Conservation (phyloP, 2,797 vertebrate species). For the Pelobates cultripes region DNA sequence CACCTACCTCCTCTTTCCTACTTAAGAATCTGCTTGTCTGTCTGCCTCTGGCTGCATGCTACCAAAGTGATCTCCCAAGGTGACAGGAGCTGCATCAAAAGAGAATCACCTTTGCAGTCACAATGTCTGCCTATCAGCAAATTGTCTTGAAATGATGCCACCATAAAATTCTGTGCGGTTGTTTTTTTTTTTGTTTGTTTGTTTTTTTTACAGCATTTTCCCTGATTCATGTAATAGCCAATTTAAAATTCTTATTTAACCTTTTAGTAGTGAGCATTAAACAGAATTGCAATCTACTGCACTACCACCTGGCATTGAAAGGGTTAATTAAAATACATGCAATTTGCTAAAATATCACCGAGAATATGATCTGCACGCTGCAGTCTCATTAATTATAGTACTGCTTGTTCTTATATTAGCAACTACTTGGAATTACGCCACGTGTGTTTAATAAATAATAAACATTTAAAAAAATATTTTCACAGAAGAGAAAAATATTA, state of each 20-base stretch:
- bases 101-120: conserved; percentile 38
- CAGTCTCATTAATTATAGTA: background rate
- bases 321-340: background rate
- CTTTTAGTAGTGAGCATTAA: background rate
- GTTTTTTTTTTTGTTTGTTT: background rate
- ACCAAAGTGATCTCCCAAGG: conserved; percentile 28
- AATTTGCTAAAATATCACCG: background rate
- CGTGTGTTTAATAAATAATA: background rate
- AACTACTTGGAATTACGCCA: background rate
- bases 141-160: conserved; percentile 33
- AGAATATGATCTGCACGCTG: background rate
- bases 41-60: background rate
- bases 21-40: background rate
- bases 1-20: background rate
- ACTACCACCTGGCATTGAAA: background rate
- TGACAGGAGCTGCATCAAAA: conserved; percentile 34
- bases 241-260: background rate
- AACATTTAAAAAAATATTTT: background rate
- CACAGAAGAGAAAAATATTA: no score
- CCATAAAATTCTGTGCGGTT: background rate
- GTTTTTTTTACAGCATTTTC: background rate
- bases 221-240: background rate
- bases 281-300: background rate
- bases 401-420: background rate
- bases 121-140: conserved; percentile 43